These are phyloP conservation scores for Drosophila littoralis DNA, from an alignment of 1,140 invertebrate species.

Conservation along the genomic window DNA sequence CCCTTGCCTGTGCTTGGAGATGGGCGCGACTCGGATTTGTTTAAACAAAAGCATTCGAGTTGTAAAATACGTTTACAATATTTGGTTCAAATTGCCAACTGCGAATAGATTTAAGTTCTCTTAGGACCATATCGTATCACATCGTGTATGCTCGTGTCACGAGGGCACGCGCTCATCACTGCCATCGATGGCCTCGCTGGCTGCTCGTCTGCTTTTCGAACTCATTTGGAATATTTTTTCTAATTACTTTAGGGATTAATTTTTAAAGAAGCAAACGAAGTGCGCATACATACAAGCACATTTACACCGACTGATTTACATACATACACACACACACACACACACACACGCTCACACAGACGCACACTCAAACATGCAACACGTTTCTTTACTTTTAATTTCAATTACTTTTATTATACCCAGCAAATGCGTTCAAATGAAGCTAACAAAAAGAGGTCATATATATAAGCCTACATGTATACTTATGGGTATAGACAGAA, in stretches of 20 bases:
- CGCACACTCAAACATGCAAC: slow-evolving; percentile 57
- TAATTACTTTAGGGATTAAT: slow-evolving; percentile 83
- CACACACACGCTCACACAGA: slow-evolving; percentile 38
- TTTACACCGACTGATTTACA: slow-evolving; percentile 21
- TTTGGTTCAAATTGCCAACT: background rate
- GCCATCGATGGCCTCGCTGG: slow-evolving; percentile 6
- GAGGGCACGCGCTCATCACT: background rate
- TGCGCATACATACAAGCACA: slow-evolving; percentile 58
- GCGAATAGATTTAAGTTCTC: no score
- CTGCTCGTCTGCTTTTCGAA: slow-evolving; percentile 53
- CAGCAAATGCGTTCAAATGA: slow-evolving; percentile 77
- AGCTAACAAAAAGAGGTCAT: slow-evolving; percentile 56
- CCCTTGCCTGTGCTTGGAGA: background rate
- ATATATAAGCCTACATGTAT: slow-evolving; percentile 33
- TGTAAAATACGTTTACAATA: background rate
- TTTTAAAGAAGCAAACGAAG: slow-evolving; percentile 74
- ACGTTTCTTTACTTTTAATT: slow-evolving; percentile 84
- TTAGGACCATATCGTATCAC: background rate
- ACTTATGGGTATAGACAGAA: slow-evolving; percentile 10
- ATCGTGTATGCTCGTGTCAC: background rate
- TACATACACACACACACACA: slow-evolving; percentile 30
- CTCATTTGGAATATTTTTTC: slow-evolving; percentile 75
- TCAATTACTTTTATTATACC: slow-evolving; percentile 82
- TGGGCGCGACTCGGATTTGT: background rate
- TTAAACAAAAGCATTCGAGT: background rate